Evolutionary conservation across 2,888 invertebrate species (phyloP).

Genomic region (Odontocolon sp.): DNA sequence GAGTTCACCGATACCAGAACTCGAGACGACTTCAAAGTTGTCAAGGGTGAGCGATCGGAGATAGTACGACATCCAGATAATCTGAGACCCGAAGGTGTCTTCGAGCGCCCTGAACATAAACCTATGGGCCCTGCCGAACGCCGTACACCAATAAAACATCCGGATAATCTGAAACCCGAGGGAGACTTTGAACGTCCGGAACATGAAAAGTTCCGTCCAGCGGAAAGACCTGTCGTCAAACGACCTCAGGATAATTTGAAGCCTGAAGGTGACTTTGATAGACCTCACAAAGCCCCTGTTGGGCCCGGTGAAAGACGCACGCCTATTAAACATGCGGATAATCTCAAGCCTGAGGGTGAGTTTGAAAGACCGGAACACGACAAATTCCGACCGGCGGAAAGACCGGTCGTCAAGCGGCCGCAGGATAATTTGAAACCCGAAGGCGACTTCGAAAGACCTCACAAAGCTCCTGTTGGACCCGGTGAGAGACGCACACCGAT

Average conservation of each 20-base stretch:
- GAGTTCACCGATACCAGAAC: constrained; percentile 82
- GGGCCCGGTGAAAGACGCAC: constrained; percentile 81
- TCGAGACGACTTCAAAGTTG: constrained; percentile 83
- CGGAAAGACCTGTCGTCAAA: constrained; percentile 78
- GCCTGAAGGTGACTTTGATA: constrained; percentile 82
- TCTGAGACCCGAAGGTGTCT: constrained; percentile 85
- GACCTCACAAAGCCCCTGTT: constrained; percentile 82
- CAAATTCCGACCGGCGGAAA: constrained; percentile 78
- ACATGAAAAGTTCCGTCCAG: constrained; percentile 69
- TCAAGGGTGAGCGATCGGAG: constrained; percentile 80
- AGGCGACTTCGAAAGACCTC: constrained; percentile 83
- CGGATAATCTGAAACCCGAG: constrained; percentile 76
- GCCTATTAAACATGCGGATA: constrained; percentile 80
- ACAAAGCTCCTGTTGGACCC: constrained; percentile 82
- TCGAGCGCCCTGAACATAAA: constrained; percentile 73
- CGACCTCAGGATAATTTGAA: constrained; percentile 82
- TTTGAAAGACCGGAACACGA: constrained; percentile 81
- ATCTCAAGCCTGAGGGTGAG: constrained; percentile 55
- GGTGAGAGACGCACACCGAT: constrained; percentile 83
- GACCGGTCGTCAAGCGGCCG: constrained; percentile 77
- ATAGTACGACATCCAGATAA: constrained; percentile 83
- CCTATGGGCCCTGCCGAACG: constrained; percentile 70
- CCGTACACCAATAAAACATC: constrained; percentile 73
- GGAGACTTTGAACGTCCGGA: constrained; percentile 82
- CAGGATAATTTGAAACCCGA: constrained; percentile 82